Percentiles rank a stretch among this genome's conserved stretches.
phyloP scores from a whole-genome alignment of 2,797 vertebrate genomes.

The Eidolon dupreanum region DNA sequence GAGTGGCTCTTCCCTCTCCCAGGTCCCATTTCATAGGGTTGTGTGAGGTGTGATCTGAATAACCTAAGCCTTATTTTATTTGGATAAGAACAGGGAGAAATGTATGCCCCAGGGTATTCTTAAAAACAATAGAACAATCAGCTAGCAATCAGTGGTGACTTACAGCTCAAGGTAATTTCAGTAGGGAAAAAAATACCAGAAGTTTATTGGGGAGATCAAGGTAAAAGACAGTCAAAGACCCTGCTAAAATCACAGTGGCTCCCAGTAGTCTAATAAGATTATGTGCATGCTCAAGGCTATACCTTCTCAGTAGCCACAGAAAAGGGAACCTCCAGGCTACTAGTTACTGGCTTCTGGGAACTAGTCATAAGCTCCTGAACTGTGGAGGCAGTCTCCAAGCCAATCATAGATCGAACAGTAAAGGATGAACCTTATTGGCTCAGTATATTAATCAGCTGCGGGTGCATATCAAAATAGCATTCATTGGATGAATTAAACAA shows the following conservation, averaged over 20 bases:
- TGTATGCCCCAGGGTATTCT: not conserved
- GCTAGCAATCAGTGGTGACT: not conserved
- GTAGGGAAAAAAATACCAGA: not conserved
- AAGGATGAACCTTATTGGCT: not conserved
- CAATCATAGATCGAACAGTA: not conserved
- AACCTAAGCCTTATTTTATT: not conserved
- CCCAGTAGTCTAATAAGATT: not conserved
- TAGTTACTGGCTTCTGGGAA: too few species aligned
- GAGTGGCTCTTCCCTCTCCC: not conserved
- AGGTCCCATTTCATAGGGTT: not conserved
- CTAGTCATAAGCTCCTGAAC: not conserved
- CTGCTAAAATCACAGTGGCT: not conserved
- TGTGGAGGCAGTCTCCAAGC: not conserved
- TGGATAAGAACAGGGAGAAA: not conserved
- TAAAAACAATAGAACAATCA: not conserved
- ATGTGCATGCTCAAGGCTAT: accelerated
- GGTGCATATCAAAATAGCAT: not conserved
- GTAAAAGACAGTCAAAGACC: not conserved
- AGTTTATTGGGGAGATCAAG: not conserved
- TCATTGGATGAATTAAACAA: not conserved
- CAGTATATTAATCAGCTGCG: not conserved
- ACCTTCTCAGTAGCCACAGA: not conserved
- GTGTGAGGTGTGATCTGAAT: not conserved
- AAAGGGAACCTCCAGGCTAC: not conserved
- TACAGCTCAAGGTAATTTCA: not conserved